phyloP scores from a whole-genome alignment of 2,113 vertebrate species.

The Centrocercus urophasianus region DNA sequence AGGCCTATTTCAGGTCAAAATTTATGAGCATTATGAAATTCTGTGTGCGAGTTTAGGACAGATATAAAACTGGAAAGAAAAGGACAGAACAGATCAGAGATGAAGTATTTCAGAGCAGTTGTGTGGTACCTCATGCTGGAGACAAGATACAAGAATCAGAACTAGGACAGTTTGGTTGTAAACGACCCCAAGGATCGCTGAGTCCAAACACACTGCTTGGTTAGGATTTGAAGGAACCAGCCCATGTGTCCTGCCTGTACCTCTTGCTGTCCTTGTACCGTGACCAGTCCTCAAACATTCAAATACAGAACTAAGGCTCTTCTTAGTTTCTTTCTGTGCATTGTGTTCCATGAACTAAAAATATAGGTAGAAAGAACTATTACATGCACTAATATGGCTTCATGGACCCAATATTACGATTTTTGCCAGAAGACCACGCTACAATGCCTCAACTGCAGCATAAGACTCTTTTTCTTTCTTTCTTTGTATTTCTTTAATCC shows the following conservation, averaged over 20 bases:
- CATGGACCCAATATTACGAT: neutral
- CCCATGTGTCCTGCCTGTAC: neutral
- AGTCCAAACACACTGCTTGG: neutral
- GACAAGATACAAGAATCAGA: neutral
- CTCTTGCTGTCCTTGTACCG: neutral
- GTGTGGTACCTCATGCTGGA: neutral
- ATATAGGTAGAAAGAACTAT: neutral
- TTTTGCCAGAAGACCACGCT: neutral
- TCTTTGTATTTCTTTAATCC: neutral
- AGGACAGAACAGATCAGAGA: neutral
- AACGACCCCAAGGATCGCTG: neutral
- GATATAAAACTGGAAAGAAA: neutral
- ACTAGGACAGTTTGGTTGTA: neutral
- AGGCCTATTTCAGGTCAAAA: neutral
- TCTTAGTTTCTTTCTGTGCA: neutral
- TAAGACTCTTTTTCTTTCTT: neutral
- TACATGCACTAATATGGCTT: rapidly evolving
- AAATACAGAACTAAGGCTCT: neutral
- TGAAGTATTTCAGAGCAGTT: neutral
- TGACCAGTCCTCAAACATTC: neutral
- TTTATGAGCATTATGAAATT: neutral
- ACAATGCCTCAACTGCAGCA: neutral
- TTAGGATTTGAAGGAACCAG: neutral
- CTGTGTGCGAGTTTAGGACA: neutral
- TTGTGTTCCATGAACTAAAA: neutral